phyloP scores from a whole-genome alignment of 2,888 invertebrate species.

The Megaustenia siamemsis region DNA sequence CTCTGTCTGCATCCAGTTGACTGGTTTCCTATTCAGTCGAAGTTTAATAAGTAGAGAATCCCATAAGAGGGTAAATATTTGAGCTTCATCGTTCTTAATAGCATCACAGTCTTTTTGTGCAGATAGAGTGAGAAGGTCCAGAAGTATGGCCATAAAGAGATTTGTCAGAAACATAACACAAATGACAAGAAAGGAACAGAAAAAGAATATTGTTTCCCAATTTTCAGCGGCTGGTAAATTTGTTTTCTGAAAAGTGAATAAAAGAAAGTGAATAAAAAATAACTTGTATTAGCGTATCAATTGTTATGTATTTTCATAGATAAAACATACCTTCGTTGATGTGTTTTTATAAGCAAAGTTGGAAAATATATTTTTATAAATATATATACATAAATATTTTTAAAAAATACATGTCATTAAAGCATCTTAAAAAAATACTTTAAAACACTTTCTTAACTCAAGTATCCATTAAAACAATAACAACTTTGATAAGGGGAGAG shows the following conservation, averaged over 20 bases:
- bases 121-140: conserved; percentile 34
- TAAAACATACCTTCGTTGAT: not conserved
- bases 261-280: not conserved
- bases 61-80: conserved; percentile 39
- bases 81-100: conserved; percentile 39
- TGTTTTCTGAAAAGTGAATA: conserved; percentile 31
- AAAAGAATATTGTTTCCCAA: conserved; percentile 26
- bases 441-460: not conserved
- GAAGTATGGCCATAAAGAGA: conserved; percentile 37
- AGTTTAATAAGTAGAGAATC: conserved; percentile 15
- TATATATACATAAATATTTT: too few relatives aligned
- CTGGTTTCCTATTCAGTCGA: conserved; percentile 11
- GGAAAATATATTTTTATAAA: too few relatives aligned
- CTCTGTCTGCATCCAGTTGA: not conserved
- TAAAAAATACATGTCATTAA: not conserved
- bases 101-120: conserved; percentile 39
- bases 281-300: not conserved
- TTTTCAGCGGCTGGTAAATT: conserved; percentile 21
- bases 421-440: not conserved
- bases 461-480: too few relatives aligned
- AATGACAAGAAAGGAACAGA: conserved; percentile 34
- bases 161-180: conserved; percentile 31
- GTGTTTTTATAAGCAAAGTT: not conserved
- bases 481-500: too few relatives aligned
- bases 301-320: too few relatives aligned